Evolutionary conservation across 2,888 invertebrate species (phyloP), one percentile per base, ranked within the genome.

Genomic region (Tillus elongatus): DNA sequence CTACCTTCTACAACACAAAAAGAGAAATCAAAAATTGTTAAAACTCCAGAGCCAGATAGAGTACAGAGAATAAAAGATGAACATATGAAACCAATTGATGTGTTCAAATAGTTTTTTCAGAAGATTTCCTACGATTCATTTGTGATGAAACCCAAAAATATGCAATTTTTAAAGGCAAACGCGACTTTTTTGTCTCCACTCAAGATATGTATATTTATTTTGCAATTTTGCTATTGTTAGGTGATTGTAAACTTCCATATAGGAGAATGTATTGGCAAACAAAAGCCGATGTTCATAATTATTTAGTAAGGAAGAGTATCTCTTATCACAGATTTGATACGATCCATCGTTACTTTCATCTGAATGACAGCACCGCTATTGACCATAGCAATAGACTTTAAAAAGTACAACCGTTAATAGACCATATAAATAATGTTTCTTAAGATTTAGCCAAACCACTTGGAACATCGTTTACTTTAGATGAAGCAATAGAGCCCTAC

Each of bases 401-500:
- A 6, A 19, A 19, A 19, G 24, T 19, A n/a, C 24, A 19, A n/a
- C 24, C 24, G 6, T n/a, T 19, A n/a, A 19, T 19, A 19, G n/a
- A 19, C 24, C 24, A 19, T 8, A 19, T 19, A 19, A 19, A 19
- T 19, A 6, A n/a, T 19, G 24, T 19, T 8, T 19, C 24, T 19
- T n/a, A 19, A 19, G 24, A 19, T 8, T 19, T 19, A 19, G 24
- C 24, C n/a, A n/a, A 19, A 19, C 6, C n/a, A 19, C 24, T 19
- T 8, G 24, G 24, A 19, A 8, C 24, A 8, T 19, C 24, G n/a
- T 19, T 19, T n/a, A 8, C 24, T 8, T n/a, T 19, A 8, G 24
- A 19, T 19, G 24, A 19, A 19, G 24, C 24, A 6, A 19, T 19
- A n/a, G 24, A 19, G 24, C 24, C 24, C 6, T 19, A 19, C 24